These are phyloP conservation scores for Trichoplusia ni DNA, from an alignment of 1,140 invertebrate genomes.

Conservation along the genomic window DNA sequence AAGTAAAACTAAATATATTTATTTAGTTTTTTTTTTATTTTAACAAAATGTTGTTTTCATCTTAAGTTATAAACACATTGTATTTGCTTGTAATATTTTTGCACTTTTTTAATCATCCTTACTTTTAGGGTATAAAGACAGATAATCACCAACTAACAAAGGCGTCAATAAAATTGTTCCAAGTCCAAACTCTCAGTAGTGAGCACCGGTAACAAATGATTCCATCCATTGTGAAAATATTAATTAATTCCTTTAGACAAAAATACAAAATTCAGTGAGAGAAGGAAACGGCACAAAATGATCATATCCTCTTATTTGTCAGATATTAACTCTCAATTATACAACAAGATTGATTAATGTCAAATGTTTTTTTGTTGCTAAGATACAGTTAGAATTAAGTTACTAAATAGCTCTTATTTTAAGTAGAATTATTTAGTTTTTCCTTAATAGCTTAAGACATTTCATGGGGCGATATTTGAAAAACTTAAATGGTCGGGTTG, in stretches of 20 bases:
- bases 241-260: conserved; percentile 56
- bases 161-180: neutral
- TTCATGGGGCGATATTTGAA: too few relatives aligned
- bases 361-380: neutral
- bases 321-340: neutral
- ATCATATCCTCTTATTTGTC: neutral
- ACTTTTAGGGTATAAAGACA: too few relatives aligned
- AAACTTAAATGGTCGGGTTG: too few relatives aligned
- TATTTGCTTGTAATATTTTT: too few relatives aligned
- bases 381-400: neutral
- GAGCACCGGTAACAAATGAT: conserved; percentile 52
- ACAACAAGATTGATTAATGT: neutral
- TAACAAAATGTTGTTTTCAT: too few relatives aligned
- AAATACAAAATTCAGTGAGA: conserved; percentile 42
- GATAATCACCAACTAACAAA: neutral
- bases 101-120: too few relatives aligned
- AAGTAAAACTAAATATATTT: too few relatives aligned
- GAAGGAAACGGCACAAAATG: conserved; percentile 26
- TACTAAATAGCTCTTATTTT: neutral
- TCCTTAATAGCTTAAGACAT: too few relatives aligned
- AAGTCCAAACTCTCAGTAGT: conserved; percentile 28
- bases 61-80: too few relatives aligned
- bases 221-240: conserved; percentile 59
- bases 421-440: too few relatives aligned
- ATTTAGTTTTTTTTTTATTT: too few relatives aligned